phyloP scores from a whole-genome alignment of 2,888 invertebrate species.

The Epinotia ramella region DNA sequence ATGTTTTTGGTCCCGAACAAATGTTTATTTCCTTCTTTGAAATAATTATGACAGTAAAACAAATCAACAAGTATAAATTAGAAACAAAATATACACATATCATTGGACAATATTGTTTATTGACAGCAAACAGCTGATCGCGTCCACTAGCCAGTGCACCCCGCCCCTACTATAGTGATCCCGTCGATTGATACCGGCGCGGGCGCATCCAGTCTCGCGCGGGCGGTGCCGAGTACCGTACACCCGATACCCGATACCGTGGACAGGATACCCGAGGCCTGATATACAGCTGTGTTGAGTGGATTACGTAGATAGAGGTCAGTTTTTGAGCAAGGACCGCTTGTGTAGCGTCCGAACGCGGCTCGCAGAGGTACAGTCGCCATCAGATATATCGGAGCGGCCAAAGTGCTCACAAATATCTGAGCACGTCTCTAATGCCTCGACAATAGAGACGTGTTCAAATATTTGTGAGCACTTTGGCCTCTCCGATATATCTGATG shows the following conservation, averaged over 20 bases:
- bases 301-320: conserved; percentile 6
- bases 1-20: too few relatives aligned
- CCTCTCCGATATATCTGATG: too few relatives aligned
- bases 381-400: too few relatives aligned
- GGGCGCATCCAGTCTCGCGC: conserved; percentile 40
- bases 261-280: neutral
- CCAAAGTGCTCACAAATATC: too few relatives aligned
- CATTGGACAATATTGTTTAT: neutral
- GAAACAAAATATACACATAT: neutral
- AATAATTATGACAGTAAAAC: neutral
- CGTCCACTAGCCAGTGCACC: conserved; percentile 15
- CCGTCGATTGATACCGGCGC: conserved; percentile 40
- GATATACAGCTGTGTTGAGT: neutral
- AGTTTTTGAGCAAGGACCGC: neutral
- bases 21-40: too few relatives aligned
- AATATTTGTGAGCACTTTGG: too few relatives aligned
- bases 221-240: conserved; percentile 18
- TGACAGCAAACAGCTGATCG: conserved; percentile 30
- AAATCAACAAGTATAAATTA: neutral
- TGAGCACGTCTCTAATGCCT: too few relatives aligned
- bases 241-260: neutral
- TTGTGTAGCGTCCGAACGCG: too few relatives aligned
- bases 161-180: conserved; percentile 23
- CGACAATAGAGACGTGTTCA: too few relatives aligned
- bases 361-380: too few relatives aligned